Evolutionary conservation across 2,888 invertebrate species (phyloP), one percentile per base, ranked within the genome.

Genomic region (Allacma fusca): DNA sequence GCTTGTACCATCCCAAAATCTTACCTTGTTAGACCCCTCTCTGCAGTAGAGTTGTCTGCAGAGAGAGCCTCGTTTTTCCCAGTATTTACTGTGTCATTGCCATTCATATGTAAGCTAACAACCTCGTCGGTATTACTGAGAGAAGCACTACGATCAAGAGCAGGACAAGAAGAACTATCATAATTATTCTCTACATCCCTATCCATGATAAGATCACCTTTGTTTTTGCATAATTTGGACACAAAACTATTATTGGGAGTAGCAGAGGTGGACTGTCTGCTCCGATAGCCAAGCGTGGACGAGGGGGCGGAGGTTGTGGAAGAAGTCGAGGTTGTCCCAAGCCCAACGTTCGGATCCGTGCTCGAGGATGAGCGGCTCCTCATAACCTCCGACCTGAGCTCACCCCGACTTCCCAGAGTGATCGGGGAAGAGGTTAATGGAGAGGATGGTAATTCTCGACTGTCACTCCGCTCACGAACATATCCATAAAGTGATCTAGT

Each of bases 101-200:
- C 74, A 64, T 74, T 74, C 74, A 64, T 74, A 72, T 72, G 21
- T 64, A 74, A 64, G 44, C 57, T 64, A 64, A 70, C 50, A 50
- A 50, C 16, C 21, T 40, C 43, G 21, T 68, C 43, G 43, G 16
- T 13, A 28, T 24, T 9, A 71, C 50, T 70, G 24, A 50, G 26
- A 50, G 80, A 69, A 28, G 70, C 19, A 72, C 74, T 59, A 62
- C 65, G 70, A 70, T 24, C 76, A 68, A 72, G 70, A 76, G 68
- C 75, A 70, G 78, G 73, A 70, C 34, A 69, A 70, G 78, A 79
- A 75, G 77, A 68, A 72, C 43, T 73, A 57, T 76, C 77, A 65
- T 82, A 80, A 80, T 82, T 81, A 79, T 81, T 82, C 34, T 82
- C 82, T 78, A 82, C 73, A 73, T 82, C 82, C 78, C 81, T 82